Evolutionary conservation across 2,113 vertebrate species (phyloP).

Genomic region (Ailurus styani): DNA sequence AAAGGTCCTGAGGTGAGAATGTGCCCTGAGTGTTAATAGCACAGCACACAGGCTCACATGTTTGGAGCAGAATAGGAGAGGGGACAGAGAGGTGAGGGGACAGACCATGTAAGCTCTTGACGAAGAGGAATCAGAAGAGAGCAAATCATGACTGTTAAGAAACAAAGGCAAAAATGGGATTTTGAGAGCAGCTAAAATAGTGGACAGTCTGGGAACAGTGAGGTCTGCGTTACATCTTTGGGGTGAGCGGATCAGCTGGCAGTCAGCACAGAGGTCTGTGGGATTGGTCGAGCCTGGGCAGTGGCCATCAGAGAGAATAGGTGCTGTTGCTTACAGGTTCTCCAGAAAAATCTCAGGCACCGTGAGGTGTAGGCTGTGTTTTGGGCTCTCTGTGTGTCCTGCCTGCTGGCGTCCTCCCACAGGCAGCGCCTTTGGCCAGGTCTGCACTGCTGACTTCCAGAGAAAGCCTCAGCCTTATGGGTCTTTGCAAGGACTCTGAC

Average conservation of each 20-base stretch:
- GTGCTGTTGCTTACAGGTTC: not conserved
- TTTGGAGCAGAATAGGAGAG: not conserved
- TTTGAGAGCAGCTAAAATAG: not conserved
- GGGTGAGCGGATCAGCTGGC: not conserved
- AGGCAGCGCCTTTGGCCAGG: not conserved
- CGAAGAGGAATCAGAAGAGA: not conserved
- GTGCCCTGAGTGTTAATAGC: not conserved
- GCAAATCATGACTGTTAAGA: not conserved
- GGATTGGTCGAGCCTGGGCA: not conserved
- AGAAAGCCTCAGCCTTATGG: not conserved
- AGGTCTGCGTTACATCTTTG: not conserved
- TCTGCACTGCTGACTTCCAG: not conserved
- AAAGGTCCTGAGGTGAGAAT: not conserved
- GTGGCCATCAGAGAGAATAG: no score
- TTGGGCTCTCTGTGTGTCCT: not conserved
- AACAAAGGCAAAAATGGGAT: not conserved
- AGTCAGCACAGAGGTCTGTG: not conserved
- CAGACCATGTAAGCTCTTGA: not conserved
- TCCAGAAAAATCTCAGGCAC: not conserved
- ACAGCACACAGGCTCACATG: not conserved
- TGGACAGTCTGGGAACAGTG: not conserved
- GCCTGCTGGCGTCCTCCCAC: not conserved
- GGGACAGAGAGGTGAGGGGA: not conserved
- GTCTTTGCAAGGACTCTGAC: not conserved
- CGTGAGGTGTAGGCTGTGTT: rapidly evolving